Percentiles rank a stretch among this genome's conserved stretches.
These are phyloP conservation scores for Tipula lateralis DNA, from an alignment of 2,888 invertebrate species.

Conservation along the genomic window DNA sequence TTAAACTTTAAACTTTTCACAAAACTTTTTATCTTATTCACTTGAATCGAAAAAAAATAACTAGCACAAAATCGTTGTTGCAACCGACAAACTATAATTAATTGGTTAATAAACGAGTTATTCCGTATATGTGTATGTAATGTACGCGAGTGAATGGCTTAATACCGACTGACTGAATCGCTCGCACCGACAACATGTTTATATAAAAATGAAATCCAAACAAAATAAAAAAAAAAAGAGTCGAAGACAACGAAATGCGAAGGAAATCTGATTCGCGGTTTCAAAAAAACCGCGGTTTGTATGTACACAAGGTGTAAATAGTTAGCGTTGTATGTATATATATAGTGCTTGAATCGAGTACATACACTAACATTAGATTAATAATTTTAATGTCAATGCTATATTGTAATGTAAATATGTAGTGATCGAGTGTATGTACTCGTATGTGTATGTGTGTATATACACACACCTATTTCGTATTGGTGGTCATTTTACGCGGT, in stretches of 20 bases:
- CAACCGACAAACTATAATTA: neutral
- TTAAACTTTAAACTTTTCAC: neutral
- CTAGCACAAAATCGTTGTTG: neutral
- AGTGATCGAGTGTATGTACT: neutral
- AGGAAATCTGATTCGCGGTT: neutral
- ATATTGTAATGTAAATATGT: neutral
- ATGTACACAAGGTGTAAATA: neutral
- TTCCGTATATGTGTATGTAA: neutral
- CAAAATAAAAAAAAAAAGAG: neutral
- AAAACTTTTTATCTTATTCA: constrained; percentile 24
- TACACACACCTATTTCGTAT: neutral
- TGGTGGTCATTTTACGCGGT: neutral
- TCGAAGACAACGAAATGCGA: neutral
- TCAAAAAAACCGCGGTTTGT: neutral
- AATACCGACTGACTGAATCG: neutral
- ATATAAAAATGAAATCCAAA: neutral
- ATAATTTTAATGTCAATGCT: neutral
- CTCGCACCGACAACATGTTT: neutral
- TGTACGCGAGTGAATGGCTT: neutral
- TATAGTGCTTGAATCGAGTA: neutral
- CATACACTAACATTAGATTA: neutral
- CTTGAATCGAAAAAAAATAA: neutral
- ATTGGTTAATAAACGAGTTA: neutral
- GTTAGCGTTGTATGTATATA: neutral
- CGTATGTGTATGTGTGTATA: neutral